Evolutionary conservation across 2,888 invertebrate species (phyloP).

Genomic region (Artemia sinica): DNA sequence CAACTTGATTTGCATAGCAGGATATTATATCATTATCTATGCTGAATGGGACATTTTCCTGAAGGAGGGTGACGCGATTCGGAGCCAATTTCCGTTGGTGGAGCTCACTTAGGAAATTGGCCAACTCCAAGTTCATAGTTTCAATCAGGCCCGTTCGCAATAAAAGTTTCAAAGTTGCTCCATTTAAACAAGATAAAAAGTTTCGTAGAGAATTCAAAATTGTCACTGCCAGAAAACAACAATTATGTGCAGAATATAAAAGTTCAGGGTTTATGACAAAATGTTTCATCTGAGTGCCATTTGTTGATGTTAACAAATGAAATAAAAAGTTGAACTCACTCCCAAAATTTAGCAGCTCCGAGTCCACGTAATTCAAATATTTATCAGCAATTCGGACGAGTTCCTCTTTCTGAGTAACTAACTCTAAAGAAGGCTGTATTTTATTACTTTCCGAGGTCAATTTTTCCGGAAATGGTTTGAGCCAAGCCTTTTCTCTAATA

Average conservation of each 20-base stretch:
- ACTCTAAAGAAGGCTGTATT: neutral
- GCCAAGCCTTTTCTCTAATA: neutral
- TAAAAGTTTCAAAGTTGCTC: slow-evolving; percentile 1
- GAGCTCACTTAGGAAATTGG: slow-evolving; percentile 8
- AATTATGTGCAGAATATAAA: neutral
- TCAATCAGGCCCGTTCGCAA: neutral
- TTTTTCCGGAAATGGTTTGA: neutral
- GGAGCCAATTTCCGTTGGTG: neutral
- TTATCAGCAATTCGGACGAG: neutral
- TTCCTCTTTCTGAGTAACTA: neutral
- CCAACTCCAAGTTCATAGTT: slow-evolving; percentile 1
- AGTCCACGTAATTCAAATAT: neutral
- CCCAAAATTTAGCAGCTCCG: neutral
- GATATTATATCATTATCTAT: slow-evolving; percentile 1
- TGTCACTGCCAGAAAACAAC: neutral
- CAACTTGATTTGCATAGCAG: slow-evolving; percentile 4
- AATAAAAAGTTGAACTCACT: neutral
- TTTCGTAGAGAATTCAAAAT: slow-evolving; percentile 4
- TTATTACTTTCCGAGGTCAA: neutral
- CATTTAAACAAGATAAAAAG: slow-evolving; percentile 12
- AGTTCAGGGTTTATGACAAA: neutral
- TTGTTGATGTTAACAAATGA: neutral
- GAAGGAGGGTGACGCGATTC: neutral
- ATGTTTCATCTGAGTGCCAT: neutral
- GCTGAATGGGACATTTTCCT: slow-evolving; percentile 11